Evolutionary conservation across 2,113 vertebrate species (phyloP).

Genomic region (Gopherus evgoodei): DNA sequence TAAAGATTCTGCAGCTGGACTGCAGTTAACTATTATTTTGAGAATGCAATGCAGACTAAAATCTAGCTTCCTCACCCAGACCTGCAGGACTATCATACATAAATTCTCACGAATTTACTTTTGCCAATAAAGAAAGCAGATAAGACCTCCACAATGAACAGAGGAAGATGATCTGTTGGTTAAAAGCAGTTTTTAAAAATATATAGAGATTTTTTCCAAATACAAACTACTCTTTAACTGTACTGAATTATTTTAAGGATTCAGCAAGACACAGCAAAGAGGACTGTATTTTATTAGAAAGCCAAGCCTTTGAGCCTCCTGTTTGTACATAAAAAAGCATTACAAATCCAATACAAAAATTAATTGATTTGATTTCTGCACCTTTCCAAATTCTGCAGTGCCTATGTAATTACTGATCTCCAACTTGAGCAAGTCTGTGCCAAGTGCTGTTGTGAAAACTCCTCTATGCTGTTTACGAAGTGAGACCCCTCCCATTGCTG

Average conservation of each 20-base stretch:
- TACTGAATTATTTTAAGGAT: background rate
- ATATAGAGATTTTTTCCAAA: background rate
- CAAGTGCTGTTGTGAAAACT: slow-evolving; percentile 44
- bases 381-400: background rate
- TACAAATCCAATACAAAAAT: background rate
- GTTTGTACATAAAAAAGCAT: background rate
- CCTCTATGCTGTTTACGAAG: slow-evolving; percentile 65
- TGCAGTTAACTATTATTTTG: background rate
- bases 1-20: background rate
- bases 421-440: background rate
- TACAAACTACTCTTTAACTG: background rate
- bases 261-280: background rate
- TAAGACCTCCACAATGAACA: background rate
- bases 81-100: background rate
- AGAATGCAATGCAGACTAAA: background rate
- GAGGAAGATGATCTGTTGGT: background rate
- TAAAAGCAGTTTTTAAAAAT: background rate
- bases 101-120: background rate
- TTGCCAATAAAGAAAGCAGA: background rate
- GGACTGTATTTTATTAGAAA: background rate
- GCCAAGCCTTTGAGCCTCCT: background rate
- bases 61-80: background rate
- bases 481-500: slow-evolving; percentile 70
- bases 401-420: background rate
- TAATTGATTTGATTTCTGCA: background rate